A percentile compares a stretch with the other conserved stretches of the same genome.
Conservation (phyloP, 1,140 invertebrate species). For the Drosophila trapezifrons region DNA sequence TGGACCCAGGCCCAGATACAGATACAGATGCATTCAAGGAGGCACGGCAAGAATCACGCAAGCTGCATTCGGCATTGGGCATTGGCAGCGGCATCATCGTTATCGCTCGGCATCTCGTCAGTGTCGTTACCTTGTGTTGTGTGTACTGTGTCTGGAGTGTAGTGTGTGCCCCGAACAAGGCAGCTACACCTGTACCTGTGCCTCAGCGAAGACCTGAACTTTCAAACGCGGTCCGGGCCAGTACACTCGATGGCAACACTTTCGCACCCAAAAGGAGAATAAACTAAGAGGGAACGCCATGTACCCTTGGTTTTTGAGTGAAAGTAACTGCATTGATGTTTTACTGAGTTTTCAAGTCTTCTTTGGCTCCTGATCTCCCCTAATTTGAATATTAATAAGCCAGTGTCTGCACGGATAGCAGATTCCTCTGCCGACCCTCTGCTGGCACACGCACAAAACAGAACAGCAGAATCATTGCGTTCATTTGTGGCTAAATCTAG, state of each 20-base stretch:
- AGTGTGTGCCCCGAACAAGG: background rate
- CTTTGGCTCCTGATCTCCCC: background rate
- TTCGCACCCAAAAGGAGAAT: background rate
- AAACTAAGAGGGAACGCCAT: too few relatives aligned
- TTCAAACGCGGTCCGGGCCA: too few relatives aligned
- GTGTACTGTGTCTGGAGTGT: background rate
- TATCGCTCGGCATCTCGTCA: slow-evolving; percentile 45
- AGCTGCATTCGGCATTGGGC: slow-evolving; percentile 40
- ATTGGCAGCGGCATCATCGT: slow-evolving; percentile 29
- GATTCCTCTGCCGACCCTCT: too few relatives aligned
- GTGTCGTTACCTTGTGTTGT: slow-evolving; percentile 21
- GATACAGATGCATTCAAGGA: slow-evolving; percentile 11
- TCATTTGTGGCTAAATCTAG: too few relatives aligned
- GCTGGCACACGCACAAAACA: too few relatives aligned
- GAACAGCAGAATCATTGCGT: too few relatives aligned
- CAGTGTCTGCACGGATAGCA: too few relatives aligned
- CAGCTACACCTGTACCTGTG: slow-evolving; percentile 7
- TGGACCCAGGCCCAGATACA: slow-evolving; percentile 4
- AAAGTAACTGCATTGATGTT: too few relatives aligned
- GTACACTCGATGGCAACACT: too few relatives aligned
- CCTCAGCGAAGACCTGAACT: background rate
- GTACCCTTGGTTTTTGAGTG: background rate
- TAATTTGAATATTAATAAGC: too few relatives aligned
- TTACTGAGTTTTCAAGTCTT: background rate
- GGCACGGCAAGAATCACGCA: slow-evolving; percentile 48